Conservation (phyloP, 2,797 vertebrate genomes). For the Botia kubotai region DNA sequence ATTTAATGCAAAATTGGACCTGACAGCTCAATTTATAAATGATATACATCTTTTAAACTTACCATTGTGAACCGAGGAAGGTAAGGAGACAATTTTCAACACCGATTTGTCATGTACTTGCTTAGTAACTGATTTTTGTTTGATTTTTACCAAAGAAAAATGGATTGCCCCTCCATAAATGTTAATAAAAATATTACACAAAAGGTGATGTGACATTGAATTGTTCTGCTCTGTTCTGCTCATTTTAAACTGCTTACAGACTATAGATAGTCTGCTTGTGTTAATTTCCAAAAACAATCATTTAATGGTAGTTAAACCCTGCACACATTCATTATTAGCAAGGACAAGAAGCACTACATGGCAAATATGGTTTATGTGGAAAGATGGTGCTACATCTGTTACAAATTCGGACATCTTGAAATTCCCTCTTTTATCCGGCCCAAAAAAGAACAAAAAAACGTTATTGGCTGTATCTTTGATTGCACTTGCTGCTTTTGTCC, state of each 20-base stretch:
- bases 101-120: too few species aligned
- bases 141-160: too few species aligned
- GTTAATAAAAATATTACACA: too few species aligned
- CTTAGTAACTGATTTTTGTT: too few species aligned
- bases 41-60: too few species aligned
- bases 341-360: constrained; percentile 46
- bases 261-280: constrained; percentile 3
- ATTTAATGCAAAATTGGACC: too few species aligned
- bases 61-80: too few species aligned
- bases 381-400: constrained; percentile 64
- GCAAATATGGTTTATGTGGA: constrained; percentile 49
- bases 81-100: too few species aligned
- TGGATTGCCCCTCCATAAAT: too few species aligned
- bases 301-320: constrained; percentile 24
- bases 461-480: constrained; percentile 42
- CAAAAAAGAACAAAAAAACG: constrained; percentile 11
- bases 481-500: constrained; percentile 48
- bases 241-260: neutral
- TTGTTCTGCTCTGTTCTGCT: neutral
- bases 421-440: constrained; percentile 8
- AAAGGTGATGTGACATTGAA: too few species aligned
- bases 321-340: constrained; percentile 38
- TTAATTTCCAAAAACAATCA: constrained; percentile 18
- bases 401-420: constrained; percentile 44
- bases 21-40: too few species aligned